Base-by-base conservation (phyloP, 2,797 vertebrate genomes). In the Molossus molossus region DNA sequence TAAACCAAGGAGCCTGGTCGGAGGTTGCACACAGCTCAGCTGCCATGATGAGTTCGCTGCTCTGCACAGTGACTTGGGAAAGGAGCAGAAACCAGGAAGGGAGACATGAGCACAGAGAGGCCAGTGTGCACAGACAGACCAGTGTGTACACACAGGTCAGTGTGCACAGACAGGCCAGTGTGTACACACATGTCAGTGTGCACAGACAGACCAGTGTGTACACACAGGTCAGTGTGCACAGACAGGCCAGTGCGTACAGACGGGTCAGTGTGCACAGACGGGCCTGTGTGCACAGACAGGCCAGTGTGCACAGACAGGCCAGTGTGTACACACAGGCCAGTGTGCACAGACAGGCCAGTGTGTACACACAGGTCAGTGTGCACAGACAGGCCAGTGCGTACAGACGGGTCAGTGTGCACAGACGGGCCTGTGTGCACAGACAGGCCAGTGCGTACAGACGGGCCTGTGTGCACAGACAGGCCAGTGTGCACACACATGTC, bases 201-300 rank as follows among this genome's bases (percentile, higher is more conserved):
- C 27, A 9, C 0, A 1, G 29, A 21, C 37, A 81, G 23, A 18
- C 40, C 40, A 45, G 40, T 1, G 3, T 11, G n/a, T 21, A 9
- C 0, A 1, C 25, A 27, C n/a, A 81, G 23, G 21, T 6, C 40
- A 45, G 40, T 1, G 3, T 11, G n/a, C 27, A 9, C 0, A 1
- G 29, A 27, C 37, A 81, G 23, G 21, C 40, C 40, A 45, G 40
- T 1, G 3, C 9, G n/a, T 21, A 9, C 0, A 1, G 29, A 21
- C 37, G 77, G 23, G 21, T 6, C 40, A 45, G 40, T 1, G 3
- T 11, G n/a, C 27, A 9, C 0, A 1, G 29, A 27, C 37, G 77
- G 23, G 21, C 40, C 40, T 3, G 40, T 1, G 3, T 11, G n/a
- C 27, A 9, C 0, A 1, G 25, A 27, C 37, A 81, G 23, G 6